Evolutionary conservation across 37 sponge, comb jelly and placozoan species (phyloP), one percentile per base, ranked within the genome.

Genomic region (Ianthella basta): DNA sequence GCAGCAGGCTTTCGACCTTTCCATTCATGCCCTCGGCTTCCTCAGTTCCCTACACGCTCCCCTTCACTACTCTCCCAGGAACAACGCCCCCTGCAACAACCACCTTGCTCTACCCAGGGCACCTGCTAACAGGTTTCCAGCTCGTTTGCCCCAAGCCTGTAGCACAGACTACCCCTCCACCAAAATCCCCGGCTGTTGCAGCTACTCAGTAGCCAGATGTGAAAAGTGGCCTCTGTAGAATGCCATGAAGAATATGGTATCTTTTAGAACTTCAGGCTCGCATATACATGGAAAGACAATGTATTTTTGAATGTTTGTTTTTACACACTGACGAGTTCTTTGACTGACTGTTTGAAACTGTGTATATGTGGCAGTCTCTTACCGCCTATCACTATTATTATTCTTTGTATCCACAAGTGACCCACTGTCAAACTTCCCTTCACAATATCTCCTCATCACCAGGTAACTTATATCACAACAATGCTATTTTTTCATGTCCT

Each of bases 91-190:
- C 78, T 18, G 24, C 78, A 1, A 36, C 15, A 15, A 40, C 78
- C 20, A 24, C 78, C 78, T n/a, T 75, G 20, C n/a, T 36, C 37
- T 75, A 32, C 6, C 78, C 78, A 38, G 38, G n/a, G 40, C 44
- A 40, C 0, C 38, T 32, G 12, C 44, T 36, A 19, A 4, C 78
- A 20, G n/a, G 38, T 24, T 44, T 36, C 40, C 53, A 32, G 53
- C 23, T 75, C 10, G 23, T 75, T 15, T 75, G 53, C 78, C 54
- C 78, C 37, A 36, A 44, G 1, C 37, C 78, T 16, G 4, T 50
- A 0, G 32, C 33, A 0, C 78, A 75, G 29, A 27, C 29, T 27
- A 29, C 64, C 64, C 64, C 64, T n/a, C 5, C 64, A 6, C 64
- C 24, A 2, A 61, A n/a, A 4, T 29, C 64, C 4, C 25, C 29